These are phyloP conservation scores for Potamarius usumacintae DNA, from an alignment of 2,113 vertebrate species.

Conservation along the genomic window DNA sequence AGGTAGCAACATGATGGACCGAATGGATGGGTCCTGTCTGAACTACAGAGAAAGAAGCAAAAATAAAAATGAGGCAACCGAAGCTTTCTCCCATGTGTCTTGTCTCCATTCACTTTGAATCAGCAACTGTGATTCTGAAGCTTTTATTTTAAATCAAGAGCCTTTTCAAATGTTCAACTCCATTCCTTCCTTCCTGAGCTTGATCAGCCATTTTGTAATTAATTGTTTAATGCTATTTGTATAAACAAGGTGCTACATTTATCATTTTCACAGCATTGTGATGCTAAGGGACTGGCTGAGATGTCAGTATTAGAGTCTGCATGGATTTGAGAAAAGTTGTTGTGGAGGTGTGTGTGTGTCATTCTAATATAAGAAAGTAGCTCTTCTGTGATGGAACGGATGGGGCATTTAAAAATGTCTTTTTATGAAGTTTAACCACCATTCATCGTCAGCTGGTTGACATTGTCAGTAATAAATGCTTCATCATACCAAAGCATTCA, in stretches of 20 bases:
- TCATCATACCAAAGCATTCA: not conserved
- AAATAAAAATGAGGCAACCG: slow-evolving; percentile 35
- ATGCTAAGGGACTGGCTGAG: slow-evolving; percentile 34
- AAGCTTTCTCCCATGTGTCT: slow-evolving; percentile 10
- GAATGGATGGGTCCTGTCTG: slow-evolving; percentile 57
- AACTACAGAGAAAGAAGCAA: slow-evolving; percentile 40
- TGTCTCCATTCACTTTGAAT: slow-evolving; percentile 9
- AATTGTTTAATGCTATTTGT: slow-evolving; percentile 48
- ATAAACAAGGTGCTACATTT: slow-evolving; percentile 45
- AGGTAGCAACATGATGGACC: slow-evolving; percentile 58
- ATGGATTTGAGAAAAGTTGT: slow-evolving; percentile 31
- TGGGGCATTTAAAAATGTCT: slow-evolving; percentile 22
- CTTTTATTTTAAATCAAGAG: slow-evolving; percentile 13
- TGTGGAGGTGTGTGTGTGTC: slow-evolving; percentile 46
- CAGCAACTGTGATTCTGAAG: not conserved
- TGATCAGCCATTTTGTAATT: slow-evolving; percentile 46
- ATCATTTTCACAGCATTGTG: slow-evolving; percentile 48
- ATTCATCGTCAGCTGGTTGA: slow-evolving; percentile 17
- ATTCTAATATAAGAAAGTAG: slow-evolving; percentile 31
- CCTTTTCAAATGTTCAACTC: not conserved
- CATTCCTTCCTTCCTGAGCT: not conserved
- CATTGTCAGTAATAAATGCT: not conserved
- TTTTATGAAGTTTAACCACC: slow-evolving; percentile 20
- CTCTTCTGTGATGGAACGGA: slow-evolving; percentile 25
- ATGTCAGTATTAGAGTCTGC: slow-evolving; percentile 31